These are phyloP conservation scores for Pterostichus madidus DNA, from an alignment of 2,888 invertebrate genomes.

Conservation along the genomic window DNA sequence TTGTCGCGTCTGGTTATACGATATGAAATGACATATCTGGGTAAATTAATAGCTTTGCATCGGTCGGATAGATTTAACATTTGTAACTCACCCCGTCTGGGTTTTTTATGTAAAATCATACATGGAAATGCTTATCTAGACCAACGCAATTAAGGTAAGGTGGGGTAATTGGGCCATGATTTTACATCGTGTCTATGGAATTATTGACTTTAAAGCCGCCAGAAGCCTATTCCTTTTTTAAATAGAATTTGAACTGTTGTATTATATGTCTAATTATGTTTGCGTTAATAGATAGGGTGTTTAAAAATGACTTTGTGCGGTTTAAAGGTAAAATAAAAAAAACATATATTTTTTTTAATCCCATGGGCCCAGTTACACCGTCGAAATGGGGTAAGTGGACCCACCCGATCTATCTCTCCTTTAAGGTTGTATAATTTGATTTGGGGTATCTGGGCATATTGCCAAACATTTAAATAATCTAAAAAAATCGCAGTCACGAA, in stretches of 20 bases:
- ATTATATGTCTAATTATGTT: constrained; percentile 21
- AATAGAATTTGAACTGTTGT: constrained; percentile 25
- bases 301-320: constrained; percentile 16
- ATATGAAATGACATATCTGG: too few species aligned
- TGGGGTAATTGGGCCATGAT: constrained; percentile 21
- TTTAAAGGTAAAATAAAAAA: constrained; percentile 35
- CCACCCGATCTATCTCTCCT: constrained; percentile 4
- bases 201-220: constrained; percentile 13
- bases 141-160: constrained; percentile 15
- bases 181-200: constrained; percentile 13
- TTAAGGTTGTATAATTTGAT: constrained; percentile 29
- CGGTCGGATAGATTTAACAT: too few species aligned
- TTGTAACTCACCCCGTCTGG: too few species aligned
- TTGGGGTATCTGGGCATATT: constrained; percentile 35
- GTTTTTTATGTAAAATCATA: too few species aligned
- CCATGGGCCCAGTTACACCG: constrained; percentile 36
- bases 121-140: too few species aligned
- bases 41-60: too few species aligned
- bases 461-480: constrained; percentile 20
- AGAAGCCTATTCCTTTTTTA: constrained; percentile 32
- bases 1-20: too few species aligned
- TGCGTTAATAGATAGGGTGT: constrained; percentile 24
- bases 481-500: constrained; percentile 20
- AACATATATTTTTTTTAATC: constrained; percentile 4
- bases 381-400: constrained; percentile 33